phyloP scores from a whole-genome alignment of 2,888 invertebrate genomes.

The Quadroppia sp. region DNA sequence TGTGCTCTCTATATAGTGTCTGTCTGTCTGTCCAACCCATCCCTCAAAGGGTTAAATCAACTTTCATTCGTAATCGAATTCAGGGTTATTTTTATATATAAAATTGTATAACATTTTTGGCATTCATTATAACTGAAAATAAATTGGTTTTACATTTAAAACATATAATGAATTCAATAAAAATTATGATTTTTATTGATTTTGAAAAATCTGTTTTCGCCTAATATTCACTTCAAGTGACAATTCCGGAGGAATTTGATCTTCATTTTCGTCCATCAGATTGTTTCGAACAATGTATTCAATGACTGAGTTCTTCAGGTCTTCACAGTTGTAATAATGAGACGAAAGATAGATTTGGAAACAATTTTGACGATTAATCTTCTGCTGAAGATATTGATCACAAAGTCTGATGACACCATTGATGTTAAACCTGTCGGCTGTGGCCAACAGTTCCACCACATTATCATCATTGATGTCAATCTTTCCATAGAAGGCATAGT shows the following conservation, averaged over 20 bases:
- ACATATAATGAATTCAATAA: no score
- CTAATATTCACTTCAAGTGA: not conserved
- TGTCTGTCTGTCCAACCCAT: no score
- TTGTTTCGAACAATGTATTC: not conserved
- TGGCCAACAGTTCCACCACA: not conserved
- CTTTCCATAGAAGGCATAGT: not conserved
- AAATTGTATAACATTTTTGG: no score
- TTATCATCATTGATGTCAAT: not conserved
- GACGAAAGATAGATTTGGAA: not conserved
- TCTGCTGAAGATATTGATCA: not conserved
- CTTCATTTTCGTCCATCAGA: not conserved
- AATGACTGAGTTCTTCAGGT: not conserved
- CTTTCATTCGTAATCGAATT: no score
- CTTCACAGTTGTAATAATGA: slow-evolving; percentile 28
- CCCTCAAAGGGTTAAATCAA: no score
- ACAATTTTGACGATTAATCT: not conserved
- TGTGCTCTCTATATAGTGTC: no score
- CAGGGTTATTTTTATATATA: no score
- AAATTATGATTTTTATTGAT: no score
- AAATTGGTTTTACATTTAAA: no score
- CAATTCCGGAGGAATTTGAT: not conserved
- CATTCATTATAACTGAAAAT: no score
- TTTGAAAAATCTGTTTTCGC: not conserved
- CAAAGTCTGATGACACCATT: not conserved
- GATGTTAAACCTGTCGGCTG: slow-evolving; percentile 8